These are phyloP conservation scores for Psophia crepitans DNA, from an alignment of 2,113 vertebrate species.

Conservation along the genomic window DNA sequence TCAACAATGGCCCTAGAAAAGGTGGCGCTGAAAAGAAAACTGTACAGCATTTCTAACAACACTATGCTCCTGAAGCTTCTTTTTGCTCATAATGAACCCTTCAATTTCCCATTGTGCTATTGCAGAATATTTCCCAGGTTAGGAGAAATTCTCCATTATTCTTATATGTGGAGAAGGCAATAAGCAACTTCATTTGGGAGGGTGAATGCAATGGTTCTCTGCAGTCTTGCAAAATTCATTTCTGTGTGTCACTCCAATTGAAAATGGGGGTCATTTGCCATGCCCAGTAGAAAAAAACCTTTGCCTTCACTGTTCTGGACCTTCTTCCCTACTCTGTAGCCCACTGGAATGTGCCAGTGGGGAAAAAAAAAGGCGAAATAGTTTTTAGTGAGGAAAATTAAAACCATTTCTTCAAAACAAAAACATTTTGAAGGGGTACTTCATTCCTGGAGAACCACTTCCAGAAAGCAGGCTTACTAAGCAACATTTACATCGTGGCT, in stretches of 20 bases:
- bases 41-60: neutral
- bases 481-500: neutral
- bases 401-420: neutral
- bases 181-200: neutral
- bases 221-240: neutral
- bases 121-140: neutral
- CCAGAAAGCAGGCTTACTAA: neutral
- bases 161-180: neutral
- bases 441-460: neutral
- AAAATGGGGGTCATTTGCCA: neutral
- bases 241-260: neutral
- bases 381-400: neutral
- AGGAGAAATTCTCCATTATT: neutral
- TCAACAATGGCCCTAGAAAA: neutral
- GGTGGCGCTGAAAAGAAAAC: neutral
- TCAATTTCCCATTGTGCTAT: neutral
- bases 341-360: neutral
- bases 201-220: neutral
- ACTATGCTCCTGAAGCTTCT: neutral
- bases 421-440: neutral
- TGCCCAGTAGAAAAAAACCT: neutral
- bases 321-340: neutral
- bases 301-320: neutral
- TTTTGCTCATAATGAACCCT: neutral
- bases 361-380: neutral